Conservation (phyloP, 2,113 vertebrate genomes). For the Micronycteris hirsuta region DNA sequence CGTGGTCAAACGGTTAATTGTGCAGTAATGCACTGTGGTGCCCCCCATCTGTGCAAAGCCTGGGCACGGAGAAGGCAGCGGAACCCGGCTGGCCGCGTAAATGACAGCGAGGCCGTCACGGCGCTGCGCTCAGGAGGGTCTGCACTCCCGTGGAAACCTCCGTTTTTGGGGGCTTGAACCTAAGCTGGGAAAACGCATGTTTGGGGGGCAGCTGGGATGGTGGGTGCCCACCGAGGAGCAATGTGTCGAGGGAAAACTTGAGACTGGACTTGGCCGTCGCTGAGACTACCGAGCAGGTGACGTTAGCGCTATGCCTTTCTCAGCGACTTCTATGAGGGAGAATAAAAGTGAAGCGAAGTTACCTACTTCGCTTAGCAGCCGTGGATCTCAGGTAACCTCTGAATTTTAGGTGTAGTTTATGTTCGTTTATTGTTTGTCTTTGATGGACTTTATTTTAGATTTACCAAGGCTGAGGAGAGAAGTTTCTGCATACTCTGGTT, state of each 20-base stretch:
- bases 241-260: not conserved
- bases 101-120: constrained; percentile 62
- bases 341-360: not conserved
- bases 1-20: constrained; percentile 92
- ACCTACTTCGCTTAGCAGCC: not conserved
- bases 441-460: not conserved
- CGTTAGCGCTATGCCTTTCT: not conserved
- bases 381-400: accelerated
- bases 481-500: accelerated
- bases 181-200: constrained; percentile 58
- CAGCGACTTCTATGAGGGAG: not conserved
- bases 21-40: constrained; percentile 82
- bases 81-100: constrained; percentile 73
- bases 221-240: constrained; percentile 9
- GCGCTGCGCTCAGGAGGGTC: constrained; percentile 61
- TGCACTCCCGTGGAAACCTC: constrained; percentile 65
- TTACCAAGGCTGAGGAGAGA: accelerated
- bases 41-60: constrained; percentile 67
- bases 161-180: constrained; percentile 67
- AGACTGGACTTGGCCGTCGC: not conserved
- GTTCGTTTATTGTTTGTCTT: not conserved
- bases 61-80: constrained; percentile 47
- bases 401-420: not conserved
- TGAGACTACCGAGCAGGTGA: not conserved
- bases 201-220: not conserved